Percentiles rank a stretch among this genome's conserved stretches.
These are phyloP conservation scores for Ophion costatus DNA, from an alignment of 2,888 invertebrate species.

Conservation along the genomic window DNA sequence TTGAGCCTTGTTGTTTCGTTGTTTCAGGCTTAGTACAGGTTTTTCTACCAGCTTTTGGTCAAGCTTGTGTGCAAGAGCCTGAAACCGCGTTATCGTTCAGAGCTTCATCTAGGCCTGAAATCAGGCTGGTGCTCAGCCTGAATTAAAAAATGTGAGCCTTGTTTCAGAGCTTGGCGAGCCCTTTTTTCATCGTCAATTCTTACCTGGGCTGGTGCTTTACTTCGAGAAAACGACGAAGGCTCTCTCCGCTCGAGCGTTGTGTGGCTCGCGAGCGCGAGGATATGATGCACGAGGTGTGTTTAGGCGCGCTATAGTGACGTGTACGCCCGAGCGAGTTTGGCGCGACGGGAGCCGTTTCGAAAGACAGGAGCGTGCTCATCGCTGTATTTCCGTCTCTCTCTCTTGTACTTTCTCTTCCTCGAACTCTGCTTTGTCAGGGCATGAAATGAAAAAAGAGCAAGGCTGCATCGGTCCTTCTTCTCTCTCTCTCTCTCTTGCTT, in stretches of 20 bases:
- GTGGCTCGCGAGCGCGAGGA: constrained; percentile 35
- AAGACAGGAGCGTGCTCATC: constrained; percentile 58
- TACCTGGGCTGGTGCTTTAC: too few species aligned
- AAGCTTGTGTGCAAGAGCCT: too few species aligned
- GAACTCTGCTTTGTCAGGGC: constrained; percentile 16
- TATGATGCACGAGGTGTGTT: constrained; percentile 83
- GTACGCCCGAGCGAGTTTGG: constrained; percentile 68
- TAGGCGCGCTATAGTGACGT: constrained; percentile 82
- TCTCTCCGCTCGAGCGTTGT: constrained; percentile 21
- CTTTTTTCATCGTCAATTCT: too few species aligned
- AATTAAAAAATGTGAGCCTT: too few species aligned
- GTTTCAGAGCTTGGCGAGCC: too few species aligned
- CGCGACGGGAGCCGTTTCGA: constrained; percentile 82
- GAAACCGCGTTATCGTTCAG: too few species aligned
- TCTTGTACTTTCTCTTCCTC: constrained; percentile 11
- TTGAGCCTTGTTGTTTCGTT: too few species aligned
- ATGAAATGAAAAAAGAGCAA: constrained; percentile 49
- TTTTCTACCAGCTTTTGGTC: too few species aligned
- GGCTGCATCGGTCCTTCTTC: constrained; percentile 24
- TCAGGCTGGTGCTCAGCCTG: too few species aligned
- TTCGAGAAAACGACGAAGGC: constrained; percentile 44
- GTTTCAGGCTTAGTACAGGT: too few species aligned
- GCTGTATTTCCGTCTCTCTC: constrained; percentile 47
- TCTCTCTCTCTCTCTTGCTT: constrained; percentile 69
- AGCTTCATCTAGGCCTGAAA: too few species aligned